phyloP scores from a whole-genome alignment of 2,888 invertebrate species.

The Gnatocerus cornutus region DNA sequence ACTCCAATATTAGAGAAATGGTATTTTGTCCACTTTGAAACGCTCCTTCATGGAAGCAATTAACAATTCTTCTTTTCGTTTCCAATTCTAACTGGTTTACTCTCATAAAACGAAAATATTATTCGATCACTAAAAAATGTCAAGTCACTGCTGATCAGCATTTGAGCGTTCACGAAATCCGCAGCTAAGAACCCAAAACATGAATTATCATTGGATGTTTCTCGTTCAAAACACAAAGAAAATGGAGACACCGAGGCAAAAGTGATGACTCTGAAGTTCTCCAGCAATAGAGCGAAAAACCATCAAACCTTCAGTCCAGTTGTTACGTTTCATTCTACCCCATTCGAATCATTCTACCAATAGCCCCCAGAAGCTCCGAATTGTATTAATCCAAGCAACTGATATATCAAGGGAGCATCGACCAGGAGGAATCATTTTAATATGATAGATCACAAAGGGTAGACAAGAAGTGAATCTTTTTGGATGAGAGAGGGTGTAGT shows the following conservation, averaged over 20 bases:
- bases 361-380: slow-evolving; percentile 11
- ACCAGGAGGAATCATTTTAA: slow-evolving; percentile 3
- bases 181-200: background rate
- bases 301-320: slow-evolving; percentile 24
- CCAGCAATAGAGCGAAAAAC: slow-evolving; percentile 22
- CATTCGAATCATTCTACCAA: slow-evolving; percentile 15
- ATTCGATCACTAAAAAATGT: too few species aligned
- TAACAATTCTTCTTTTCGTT: too few species aligned
- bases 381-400: slow-evolving; percentile 6
- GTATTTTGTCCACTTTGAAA: too few species aligned
- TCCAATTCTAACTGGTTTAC: too few species aligned
- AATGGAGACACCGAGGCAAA: slow-evolving; percentile 9
- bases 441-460: background rate
- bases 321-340: slow-evolving; percentile 29
- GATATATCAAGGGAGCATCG: slow-evolving; percentile 1
- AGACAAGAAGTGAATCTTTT: too few species aligned
- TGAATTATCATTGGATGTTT: slow-evolving; percentile 1
- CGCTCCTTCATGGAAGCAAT: too few species aligned
- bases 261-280: slow-evolving; percentile 14
- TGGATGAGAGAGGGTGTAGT: too few species aligned
- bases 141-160: too few species aligned
- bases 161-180: too few species aligned
- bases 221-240: slow-evolving; percentile 2
- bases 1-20: too few species aligned
- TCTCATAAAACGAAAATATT: too few species aligned